phyloP scores from a whole-genome alignment of 2,113 vertebrate species.

The Eptatretus burgeri region DNA sequence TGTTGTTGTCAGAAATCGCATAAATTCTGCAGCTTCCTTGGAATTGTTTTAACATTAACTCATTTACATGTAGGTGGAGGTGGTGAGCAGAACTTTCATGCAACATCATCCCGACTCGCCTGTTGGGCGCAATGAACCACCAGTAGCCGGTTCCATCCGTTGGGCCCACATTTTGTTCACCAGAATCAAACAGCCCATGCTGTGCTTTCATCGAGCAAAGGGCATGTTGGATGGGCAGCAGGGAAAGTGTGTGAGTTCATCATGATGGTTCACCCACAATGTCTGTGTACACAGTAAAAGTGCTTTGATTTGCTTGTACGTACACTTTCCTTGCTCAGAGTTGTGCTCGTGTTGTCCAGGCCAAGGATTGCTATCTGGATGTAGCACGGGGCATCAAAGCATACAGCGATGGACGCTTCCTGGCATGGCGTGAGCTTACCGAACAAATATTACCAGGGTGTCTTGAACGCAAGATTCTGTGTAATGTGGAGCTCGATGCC shows the following conservation, averaged over 20 bases:
- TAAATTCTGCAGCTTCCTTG: no score
- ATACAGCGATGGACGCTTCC: constrained; percentile 31
- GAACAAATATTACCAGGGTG: constrained; percentile 20
- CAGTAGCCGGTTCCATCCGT: constrained; percentile 40
- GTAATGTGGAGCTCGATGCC: not conserved
- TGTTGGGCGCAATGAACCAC: constrained; percentile 33
- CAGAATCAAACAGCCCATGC: constrained; percentile 30
- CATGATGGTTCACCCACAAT: no score
- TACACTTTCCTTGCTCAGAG: no score
- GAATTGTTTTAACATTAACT: no score
- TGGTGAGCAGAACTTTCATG: constrained; percentile 26
- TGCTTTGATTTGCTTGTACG: no score
- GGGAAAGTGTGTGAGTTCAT: constrained; percentile 20
- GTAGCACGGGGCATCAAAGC: constrained; percentile 25
- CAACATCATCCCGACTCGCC: constrained; percentile 28
- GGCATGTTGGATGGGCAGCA: constrained; percentile 27
- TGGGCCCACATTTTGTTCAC: constrained; percentile 40
- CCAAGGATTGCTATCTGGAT: constrained; percentile 27
- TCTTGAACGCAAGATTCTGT: constrained; percentile 31
- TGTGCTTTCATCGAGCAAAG: constrained; percentile 29
- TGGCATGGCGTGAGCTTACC: constrained; percentile 21
- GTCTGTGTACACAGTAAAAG: no score
- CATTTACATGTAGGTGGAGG: no score
- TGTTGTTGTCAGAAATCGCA: no score
- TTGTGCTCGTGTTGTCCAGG: no score